These are phyloP conservation scores for Trissonchulus latispiculum DNA, from an alignment of 2,888 invertebrate genomes.

Conservation along the genomic window DNA sequence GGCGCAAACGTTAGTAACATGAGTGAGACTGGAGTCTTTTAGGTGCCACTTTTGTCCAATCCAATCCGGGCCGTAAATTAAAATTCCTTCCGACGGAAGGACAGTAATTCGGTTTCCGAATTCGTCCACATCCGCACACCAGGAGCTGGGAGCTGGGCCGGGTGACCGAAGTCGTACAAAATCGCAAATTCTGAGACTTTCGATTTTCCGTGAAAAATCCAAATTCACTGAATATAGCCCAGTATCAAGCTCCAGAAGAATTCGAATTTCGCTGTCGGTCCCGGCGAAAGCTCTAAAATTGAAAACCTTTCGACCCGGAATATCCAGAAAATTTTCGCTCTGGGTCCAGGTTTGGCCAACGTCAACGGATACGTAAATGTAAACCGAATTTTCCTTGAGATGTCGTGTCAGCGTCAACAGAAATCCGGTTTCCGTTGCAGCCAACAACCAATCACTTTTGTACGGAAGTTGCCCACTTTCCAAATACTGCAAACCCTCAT, in stretches of 20 bases:
- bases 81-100: no score
- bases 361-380: neutral
- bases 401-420: neutral
- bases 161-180: no score
- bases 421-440: neutral
- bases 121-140: no score
- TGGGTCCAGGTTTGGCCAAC: neutral
- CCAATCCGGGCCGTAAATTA: no score
- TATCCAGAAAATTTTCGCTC: neutral
- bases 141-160: no score
- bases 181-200: constrained; percentile 25
- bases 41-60: no score
- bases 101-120: no score
- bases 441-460: neutral
- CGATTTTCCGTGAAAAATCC: neutral
- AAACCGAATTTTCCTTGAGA: neutral
- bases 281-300: neutral
- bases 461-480: neutral
- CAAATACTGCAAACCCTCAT: neutral
- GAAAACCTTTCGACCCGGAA: neutral
- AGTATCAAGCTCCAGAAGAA: neutral
- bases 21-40: no score
- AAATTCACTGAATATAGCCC: neutral
- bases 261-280: neutral
- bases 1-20: no score